Percentiles rank a stretch among this genome's conserved stretches.
phyloP scores from a whole-genome alignment of 92 coral and sea anemone species.

The Hydrozoanthus gracilis region DNA sequence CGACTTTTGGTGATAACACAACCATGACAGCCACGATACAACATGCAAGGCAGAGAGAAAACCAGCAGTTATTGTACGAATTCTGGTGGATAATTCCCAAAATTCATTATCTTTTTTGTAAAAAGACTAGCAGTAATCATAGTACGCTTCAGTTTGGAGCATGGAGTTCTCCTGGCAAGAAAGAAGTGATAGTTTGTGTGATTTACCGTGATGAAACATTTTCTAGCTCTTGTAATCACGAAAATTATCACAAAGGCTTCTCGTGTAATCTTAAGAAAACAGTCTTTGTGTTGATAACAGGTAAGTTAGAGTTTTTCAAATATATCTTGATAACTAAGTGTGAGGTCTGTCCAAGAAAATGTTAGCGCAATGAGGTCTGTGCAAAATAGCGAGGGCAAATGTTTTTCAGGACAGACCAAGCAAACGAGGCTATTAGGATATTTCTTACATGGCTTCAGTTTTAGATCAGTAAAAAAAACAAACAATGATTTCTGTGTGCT shows the following conservation, averaged over 20 bases:
- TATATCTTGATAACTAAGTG: too few relatives aligned
- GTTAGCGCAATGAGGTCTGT: too few relatives aligned
- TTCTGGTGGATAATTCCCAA: neutral
- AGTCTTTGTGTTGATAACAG: neutral
- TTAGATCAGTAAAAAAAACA: too few relatives aligned
- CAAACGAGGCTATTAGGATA: too few relatives aligned
- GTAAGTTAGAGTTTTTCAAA: neutral
- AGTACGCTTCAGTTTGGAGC: neutral
- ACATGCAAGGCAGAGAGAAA: neutral
- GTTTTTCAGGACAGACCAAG: too few relatives aligned
- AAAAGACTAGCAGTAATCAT: neutral
- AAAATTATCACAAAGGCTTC: neutral
- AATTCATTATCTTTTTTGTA: neutral
- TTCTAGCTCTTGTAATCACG: neutral
- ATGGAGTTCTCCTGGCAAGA: neutral
- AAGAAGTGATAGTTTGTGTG: neutral
- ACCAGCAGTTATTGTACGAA: too few relatives aligned
- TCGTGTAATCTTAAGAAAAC: neutral
- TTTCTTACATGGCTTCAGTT: too few relatives aligned
- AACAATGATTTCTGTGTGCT: too few relatives aligned
- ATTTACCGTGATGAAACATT: neutral
- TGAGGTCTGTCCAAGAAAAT: too few relatives aligned
- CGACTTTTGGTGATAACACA: conserved; percentile 5
- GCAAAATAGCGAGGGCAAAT: too few relatives aligned
- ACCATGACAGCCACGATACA: conserved; percentile 7